These are phyloP conservation scores for Karalla daura DNA, from an alignment of 2,797 vertebrate species.

Conservation along the genomic window DNA sequence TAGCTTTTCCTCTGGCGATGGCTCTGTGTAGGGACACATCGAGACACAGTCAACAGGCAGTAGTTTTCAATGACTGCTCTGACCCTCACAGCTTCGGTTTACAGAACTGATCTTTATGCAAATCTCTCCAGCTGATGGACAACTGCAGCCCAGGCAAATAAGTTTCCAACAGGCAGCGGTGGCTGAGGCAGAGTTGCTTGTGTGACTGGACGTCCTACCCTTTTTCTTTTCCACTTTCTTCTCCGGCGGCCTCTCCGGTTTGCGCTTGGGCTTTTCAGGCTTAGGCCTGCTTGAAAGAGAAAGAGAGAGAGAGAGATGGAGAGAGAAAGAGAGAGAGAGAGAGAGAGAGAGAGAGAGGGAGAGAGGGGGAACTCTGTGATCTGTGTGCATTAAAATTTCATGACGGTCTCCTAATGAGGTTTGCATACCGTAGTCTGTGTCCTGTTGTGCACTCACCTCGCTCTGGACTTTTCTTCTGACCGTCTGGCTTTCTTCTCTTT, in stretches of 20 bases:
- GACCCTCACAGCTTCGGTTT: neutral
- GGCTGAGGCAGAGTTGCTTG: neutral
- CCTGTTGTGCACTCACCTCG: constrained; percentile 81
- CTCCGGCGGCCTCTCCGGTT: constrained; percentile 84
- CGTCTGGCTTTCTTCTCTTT: constrained; percentile 84
- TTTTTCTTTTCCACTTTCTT: constrained; percentile 93
- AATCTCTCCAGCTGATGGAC: neutral
- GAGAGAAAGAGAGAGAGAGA: too few species aligned
- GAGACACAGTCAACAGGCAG: neutral
- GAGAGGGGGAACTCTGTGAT: constrained; percentile 30
- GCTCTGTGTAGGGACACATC: constrained; percentile 80
- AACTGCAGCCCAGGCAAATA: neutral
- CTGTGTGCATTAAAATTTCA: constrained; percentile 46
- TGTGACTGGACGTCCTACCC: constrained; percentile 79
- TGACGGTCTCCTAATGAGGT: constrained; percentile 31
- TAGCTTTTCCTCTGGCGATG: constrained; percentile 92
- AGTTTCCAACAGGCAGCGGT: neutral
- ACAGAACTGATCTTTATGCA: neutral
- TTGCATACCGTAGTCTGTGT: constrained; percentile 9
- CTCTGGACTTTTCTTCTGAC: constrained; percentile 89
- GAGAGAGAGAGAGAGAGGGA: too few species aligned
- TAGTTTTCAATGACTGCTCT: neutral
- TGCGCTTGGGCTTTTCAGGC: constrained; percentile 89
- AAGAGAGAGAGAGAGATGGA: too few species aligned
- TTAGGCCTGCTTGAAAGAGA: too few species aligned